These are phyloP conservation scores for Virgularia gustaviana DNA, from an alignment of 92 coral and sea anemone genomes.

Conservation along the genomic window DNA sequence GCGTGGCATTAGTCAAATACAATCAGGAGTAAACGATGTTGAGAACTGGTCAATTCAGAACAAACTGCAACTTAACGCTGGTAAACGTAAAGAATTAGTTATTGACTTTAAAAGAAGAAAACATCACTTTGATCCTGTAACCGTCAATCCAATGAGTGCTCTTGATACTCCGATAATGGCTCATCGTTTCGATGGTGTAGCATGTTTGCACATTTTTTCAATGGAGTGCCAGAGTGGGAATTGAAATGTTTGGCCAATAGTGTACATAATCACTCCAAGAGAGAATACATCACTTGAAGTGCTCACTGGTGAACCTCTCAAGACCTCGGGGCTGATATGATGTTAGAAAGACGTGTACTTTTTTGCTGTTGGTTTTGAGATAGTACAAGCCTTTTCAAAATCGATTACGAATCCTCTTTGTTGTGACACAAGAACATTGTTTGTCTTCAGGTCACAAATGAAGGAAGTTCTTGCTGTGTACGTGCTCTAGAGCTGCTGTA, in stretches of 20 bases:
- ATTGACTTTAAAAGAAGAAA: too few species aligned
- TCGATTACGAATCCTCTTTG: conserved; percentile 16
- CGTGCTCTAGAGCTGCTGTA: background rate
- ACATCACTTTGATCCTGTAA: too few species aligned
- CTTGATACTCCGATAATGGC: background rate
- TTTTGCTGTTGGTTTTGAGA: conserved; percentile 3
- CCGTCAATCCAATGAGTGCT: too few species aligned
- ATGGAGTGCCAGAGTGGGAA: background rate
- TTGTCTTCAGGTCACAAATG: conserved; percentile 17
- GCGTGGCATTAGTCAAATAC: too few species aligned
- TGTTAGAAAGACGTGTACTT: background rate
- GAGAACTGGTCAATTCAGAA: too few species aligned
- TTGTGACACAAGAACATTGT: conserved; percentile 11
- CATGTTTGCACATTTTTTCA: background rate
- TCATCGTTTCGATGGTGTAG: background rate
- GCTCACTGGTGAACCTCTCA: background rate
- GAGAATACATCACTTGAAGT: background rate
- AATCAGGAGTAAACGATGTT: too few species aligned
- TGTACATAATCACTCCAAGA: background rate
- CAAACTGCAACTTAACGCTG: too few species aligned
- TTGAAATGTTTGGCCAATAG: background rate
- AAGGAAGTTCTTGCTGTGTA: background rate
- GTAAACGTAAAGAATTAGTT: too few species aligned
- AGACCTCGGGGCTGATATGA: background rate
- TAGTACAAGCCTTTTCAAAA: conserved; percentile 8